Base-by-base conservation (phyloP, 1,140 invertebrate species). In the Drosophila jambulina region DNA sequence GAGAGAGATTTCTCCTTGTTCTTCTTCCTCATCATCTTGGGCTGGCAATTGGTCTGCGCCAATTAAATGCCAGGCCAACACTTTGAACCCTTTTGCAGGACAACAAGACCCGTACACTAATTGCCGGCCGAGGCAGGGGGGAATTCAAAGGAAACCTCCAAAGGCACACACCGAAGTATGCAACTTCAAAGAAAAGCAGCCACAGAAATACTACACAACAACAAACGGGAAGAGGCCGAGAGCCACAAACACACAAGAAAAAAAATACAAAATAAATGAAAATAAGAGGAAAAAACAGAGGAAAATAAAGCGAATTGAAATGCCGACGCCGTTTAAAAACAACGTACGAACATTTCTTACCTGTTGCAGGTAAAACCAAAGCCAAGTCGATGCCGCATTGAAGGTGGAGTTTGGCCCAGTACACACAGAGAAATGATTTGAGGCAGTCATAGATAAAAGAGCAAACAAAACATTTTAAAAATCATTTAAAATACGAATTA, bases 111-210 rank as follows among this genome's bases (percentile, higher is more conserved):
- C 74, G 88, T 79, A 90, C 86, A 90, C 86, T 90, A 90, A 90
- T 90, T 90, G 85, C 85, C 84, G 78, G 81, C 85, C 85, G 81
- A 90, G 90, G 85, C 81, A 69, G 53, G 58, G 13, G 65, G 72
- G 65, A 90, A 79, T 88, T 88, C 81, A 88, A 88, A 88, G 85
- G 75, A 90, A 90, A 90, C 75, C 70, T 74, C 75, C 83, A 86
- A 85, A 87, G 82, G 82, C 82, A 86, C 82, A 85, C 83, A 77
- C 84, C 81, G 85, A 88, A 90, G 75, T 60, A 88, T 90, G 84
- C 85, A 84, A 88, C 84, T 90, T 88, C 84, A 88, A 88, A 90
- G 85, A 90, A 90, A 85, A 90, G 85, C 85, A 90, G 78, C 80
- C 79, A 67, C 81, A 38, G 74, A 38, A 76, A 77, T 54, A 54